Conservation (phyloP, 2,113 vertebrate genomes). For the Cervus canadensis region DNA sequence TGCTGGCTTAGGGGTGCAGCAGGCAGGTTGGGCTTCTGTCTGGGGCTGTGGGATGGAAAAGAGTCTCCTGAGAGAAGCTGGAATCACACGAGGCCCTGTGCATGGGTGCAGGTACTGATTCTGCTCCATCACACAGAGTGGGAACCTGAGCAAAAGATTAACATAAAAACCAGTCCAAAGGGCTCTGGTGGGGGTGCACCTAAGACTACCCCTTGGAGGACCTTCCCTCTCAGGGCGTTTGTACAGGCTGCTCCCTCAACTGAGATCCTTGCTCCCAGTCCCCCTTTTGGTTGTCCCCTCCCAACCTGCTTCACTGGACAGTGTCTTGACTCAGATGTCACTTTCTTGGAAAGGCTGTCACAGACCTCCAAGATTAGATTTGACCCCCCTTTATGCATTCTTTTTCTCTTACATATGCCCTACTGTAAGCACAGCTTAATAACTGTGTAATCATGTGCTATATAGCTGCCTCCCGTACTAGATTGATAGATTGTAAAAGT, state of each 20-base stretch:
- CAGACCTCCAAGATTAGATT: background rate
- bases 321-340: background rate
- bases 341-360: background rate
- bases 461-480: background rate
- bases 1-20: background rate
- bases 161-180: background rate
- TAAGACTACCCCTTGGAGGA: background rate
- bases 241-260: too few relatives aligned
- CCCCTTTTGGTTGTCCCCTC: rapidly evolving
- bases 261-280: background rate
- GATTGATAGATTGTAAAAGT: background rate
- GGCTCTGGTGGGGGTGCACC: background rate
- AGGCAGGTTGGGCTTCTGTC: background rate
- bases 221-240: background rate
- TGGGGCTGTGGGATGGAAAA: background rate
- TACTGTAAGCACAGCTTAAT: background rate
- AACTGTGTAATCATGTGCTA: background rate
- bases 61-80: background rate
- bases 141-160: background rate
- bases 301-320: background rate
- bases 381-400: background rate
- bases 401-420: background rate
- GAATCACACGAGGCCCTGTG: background rate
- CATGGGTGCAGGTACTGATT: background rate
- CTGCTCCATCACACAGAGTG: background rate